Conservation (phyloP, 92 coral and sea anemone species). For the Zoanthus sansibaricus region DNA sequence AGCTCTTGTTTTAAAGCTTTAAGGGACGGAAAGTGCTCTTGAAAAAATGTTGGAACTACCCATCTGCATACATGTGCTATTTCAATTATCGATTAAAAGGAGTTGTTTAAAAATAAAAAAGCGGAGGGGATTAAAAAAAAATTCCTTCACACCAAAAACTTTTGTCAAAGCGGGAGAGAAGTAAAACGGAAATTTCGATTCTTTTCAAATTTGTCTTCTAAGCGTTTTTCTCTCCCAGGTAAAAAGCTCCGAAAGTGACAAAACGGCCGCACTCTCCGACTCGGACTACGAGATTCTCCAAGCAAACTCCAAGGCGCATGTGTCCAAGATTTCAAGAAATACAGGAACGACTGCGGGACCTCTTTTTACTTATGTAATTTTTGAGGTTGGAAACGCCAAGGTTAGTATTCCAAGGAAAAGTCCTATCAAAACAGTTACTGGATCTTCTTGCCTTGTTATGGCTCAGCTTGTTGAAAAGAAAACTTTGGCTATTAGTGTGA, state of each 20-base stretch:
- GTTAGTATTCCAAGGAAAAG: not conserved
- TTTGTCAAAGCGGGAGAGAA: too few species aligned
- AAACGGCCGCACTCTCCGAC: not conserved
- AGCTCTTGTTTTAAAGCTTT: too few species aligned
- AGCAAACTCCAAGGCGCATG: slow-evolving; percentile 48
- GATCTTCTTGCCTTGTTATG: slow-evolving; percentile 31
- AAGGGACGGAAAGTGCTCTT: too few species aligned
- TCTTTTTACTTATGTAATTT: slow-evolving; percentile 48
- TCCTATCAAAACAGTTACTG: slow-evolving; percentile 28
- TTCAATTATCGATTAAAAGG: too few species aligned
- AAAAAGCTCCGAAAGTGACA: not conserved
- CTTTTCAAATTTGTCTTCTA: too few species aligned
- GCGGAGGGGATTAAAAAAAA: too few species aligned
- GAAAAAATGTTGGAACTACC: too few species aligned
- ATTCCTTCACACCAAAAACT: too few species aligned
- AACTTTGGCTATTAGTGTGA: slow-evolving; percentile 30
- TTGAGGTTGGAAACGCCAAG: not conserved
- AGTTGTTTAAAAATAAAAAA: too few species aligned
- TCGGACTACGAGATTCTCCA: slow-evolving; percentile 41
- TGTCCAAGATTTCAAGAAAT: slow-evolving; percentile 17
- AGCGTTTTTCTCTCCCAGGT: not conserved
- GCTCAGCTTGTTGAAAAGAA: not conserved
- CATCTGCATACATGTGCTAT: too few species aligned
- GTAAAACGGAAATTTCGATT: too few species aligned
- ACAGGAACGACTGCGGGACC: not conserved